Evolutionary conservation across 35 echinoderm and acorn worm species (phyloP).

Genomic region (Chiridota heheva): DNA sequence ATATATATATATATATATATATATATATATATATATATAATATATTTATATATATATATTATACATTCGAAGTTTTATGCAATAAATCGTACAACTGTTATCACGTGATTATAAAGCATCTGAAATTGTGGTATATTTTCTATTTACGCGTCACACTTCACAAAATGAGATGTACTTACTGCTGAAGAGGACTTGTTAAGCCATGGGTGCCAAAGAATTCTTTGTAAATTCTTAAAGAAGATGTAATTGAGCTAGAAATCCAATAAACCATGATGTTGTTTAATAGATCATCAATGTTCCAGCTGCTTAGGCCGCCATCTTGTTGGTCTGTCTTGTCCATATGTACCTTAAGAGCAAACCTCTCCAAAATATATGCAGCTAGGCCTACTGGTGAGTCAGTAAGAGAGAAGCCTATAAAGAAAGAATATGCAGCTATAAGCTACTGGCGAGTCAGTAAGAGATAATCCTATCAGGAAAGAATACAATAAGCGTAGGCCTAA

Average conservation of each 20-base stretch:
- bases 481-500: too few relatives aligned
- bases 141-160: not conserved
- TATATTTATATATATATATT: not conserved
- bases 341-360: constrained; percentile 34
- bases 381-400: constrained; percentile 77
- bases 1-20: not conserved
- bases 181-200: not conserved
- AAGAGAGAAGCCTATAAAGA: constrained; percentile 45
- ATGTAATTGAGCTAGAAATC: constrained; percentile 28
- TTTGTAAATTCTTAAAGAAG: constrained; percentile 51
- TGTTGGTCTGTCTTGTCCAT: not conserved
- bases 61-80: too few relatives aligned
- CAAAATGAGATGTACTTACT: not conserved
- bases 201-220: not conserved
- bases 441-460: too few relatives aligned
- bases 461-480: too few relatives aligned
- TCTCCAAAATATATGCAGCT: constrained; percentile 75
- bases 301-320: constrained; percentile 30
- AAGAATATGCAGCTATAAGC: too few relatives aligned
- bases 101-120: too few relatives aligned
- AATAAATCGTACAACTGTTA: too few relatives aligned
- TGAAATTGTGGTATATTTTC: not conserved
- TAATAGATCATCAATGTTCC: constrained; percentile 28
- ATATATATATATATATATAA: not conserved
- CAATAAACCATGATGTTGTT: constrained; percentile 64